A percentile compares a stretch with the other conserved stretches of the same genome.
Conservation (phyloP, 1,140 invertebrate species). For the Colletes gigas region DNA sequence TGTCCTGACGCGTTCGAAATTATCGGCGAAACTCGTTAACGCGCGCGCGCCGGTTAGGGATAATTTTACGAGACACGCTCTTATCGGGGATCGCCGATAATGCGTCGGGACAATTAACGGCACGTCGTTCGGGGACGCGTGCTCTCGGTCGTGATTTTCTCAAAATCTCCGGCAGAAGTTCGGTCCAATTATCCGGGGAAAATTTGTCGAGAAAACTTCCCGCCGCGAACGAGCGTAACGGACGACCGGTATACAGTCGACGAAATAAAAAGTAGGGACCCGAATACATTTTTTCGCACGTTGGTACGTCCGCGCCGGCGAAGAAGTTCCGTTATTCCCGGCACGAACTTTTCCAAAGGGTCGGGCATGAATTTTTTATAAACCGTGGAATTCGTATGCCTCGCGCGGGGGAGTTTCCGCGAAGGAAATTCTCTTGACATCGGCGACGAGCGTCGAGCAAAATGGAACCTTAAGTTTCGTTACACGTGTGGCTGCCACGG, state of each 20-base stretch:
- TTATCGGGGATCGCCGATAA: slow-evolving; percentile 12
- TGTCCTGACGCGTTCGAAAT: not conserved
- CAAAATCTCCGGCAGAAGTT: too few relatives aligned
- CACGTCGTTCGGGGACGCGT: not conserved
- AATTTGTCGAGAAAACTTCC: slow-evolving; percentile 1
- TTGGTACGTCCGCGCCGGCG: slow-evolving; percentile 15
- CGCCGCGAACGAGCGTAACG: not conserved
- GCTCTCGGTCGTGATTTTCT: not conserved
- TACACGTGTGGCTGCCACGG: slow-evolving; percentile 46
- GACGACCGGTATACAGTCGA: not conserved
- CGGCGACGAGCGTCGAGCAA: slow-evolving; percentile 9
- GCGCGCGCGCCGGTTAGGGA: not conserved
- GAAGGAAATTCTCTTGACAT: slow-evolving; percentile 43
- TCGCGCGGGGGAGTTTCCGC: not conserved
- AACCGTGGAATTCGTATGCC: slow-evolving; percentile 37
- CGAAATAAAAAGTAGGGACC: slow-evolving; percentile 12
- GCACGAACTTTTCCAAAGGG: slow-evolving; percentile 35
- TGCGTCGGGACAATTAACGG: slow-evolving; percentile 18
- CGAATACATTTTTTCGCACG: slow-evolving; percentile 41
- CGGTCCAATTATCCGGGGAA: not conserved
- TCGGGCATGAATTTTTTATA: slow-evolving; percentile 47
- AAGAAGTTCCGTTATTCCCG: slow-evolving; percentile 25
- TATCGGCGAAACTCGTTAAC: slow-evolving; percentile 5
- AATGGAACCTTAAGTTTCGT: slow-evolving; percentile 51
- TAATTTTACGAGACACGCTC: slow-evolving; percentile 8